These are phyloP conservation scores for Malacoctenus gilli DNA, from an alignment of 2,797 vertebrate genomes.

Conservation along the genomic window DNA sequence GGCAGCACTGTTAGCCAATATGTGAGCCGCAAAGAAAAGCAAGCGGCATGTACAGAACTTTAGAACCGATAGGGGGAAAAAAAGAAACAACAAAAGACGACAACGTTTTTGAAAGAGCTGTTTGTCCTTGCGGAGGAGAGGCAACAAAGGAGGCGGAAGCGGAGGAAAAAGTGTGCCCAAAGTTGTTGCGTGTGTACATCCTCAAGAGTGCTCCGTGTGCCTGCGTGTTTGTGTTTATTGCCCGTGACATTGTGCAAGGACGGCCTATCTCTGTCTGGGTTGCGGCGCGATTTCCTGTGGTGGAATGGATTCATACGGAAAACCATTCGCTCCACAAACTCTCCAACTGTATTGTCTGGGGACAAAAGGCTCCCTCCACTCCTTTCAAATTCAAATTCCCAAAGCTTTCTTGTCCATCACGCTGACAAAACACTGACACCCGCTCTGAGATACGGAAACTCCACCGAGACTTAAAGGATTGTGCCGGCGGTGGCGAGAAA, in stretches of 20 bases:
- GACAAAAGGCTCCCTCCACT: constrained; percentile 51
- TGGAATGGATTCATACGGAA: constrained; percentile 35
- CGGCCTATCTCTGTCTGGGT: constrained; percentile 28
- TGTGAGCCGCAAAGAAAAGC: constrained; percentile 13
- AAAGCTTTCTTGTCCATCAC: constrained; percentile 52
- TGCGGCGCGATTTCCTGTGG: constrained; percentile 46
- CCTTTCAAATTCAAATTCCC: constrained; percentile 61
- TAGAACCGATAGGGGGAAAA: constrained; percentile 3
- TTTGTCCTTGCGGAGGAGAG: constrained; percentile 52
- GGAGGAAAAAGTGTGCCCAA: not conserved
- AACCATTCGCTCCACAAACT: constrained; percentile 38
- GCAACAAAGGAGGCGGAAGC: constrained; percentile 28
- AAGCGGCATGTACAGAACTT: constrained; percentile 25
- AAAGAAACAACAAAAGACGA: constrained; percentile 1
- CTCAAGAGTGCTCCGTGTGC: constrained; percentile 2
- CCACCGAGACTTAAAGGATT: constrained; percentile 24
- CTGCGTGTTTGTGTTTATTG: constrained; percentile 46
- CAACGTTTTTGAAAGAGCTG: constrained; percentile 29
- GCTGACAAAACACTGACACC: constrained; percentile 35
- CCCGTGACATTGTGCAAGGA: constrained; percentile 63
- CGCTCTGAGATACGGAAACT: constrained; percentile 33
- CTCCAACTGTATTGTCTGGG: constrained; percentile 48
- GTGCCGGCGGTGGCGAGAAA: not conserved
- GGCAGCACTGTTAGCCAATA: constrained; percentile 15
- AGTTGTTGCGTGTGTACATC: constrained; percentile 3